phyloP scores from a whole-genome alignment of 1,140 invertebrate genomes.

The Cephus cinctus region DNA sequence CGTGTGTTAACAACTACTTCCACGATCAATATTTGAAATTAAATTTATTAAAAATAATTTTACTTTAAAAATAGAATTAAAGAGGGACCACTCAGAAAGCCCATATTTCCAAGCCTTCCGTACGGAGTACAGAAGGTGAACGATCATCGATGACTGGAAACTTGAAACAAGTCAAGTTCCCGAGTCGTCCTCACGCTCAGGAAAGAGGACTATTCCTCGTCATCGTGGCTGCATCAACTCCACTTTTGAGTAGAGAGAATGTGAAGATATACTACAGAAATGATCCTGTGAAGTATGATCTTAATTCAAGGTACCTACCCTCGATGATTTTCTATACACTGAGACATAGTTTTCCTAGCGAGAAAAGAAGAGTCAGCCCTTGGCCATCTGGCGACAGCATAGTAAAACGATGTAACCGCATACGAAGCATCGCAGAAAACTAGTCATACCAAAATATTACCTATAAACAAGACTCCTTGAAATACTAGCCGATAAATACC shows the following conservation, averaged over 20 bases:
- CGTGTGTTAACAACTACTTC: too few relatives aligned
- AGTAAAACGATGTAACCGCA: too few relatives aligned
- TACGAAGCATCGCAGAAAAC: too few relatives aligned
- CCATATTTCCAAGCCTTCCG: slow-evolving; percentile 34
- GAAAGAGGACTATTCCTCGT: slow-evolving; percentile 46
- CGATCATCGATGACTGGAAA: slow-evolving; percentile 54
- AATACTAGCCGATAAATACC: too few relatives aligned
- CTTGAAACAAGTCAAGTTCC: slow-evolving; percentile 11
- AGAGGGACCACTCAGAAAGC: slow-evolving; percentile 53
- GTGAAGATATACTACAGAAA: slow-evolving; percentile 57
- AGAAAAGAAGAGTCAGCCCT: too few relatives aligned
- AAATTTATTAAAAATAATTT: slow-evolving; percentile 27
- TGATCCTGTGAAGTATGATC: slow-evolving; percentile 61
- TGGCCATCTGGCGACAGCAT: too few relatives aligned
- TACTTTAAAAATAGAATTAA: slow-evolving; percentile 13
- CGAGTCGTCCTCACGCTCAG: slow-evolving; percentile 55
- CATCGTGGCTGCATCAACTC: slow-evolving; percentile 55
- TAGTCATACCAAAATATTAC: too few relatives aligned
- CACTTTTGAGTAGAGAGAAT: slow-evolving; percentile 41
- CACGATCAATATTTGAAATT: too few relatives aligned
- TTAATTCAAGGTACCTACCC: too few relatives aligned
- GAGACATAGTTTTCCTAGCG: too few relatives aligned
- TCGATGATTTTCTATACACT: too few relatives aligned
- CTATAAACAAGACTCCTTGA: too few relatives aligned
- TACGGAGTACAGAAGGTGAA: slow-evolving; percentile 40